Evolutionary conservation across 2,888 invertebrate species (phyloP), one percentile per base, ranked within the genome.

Genomic region (Belgica antarctica): DNA sequence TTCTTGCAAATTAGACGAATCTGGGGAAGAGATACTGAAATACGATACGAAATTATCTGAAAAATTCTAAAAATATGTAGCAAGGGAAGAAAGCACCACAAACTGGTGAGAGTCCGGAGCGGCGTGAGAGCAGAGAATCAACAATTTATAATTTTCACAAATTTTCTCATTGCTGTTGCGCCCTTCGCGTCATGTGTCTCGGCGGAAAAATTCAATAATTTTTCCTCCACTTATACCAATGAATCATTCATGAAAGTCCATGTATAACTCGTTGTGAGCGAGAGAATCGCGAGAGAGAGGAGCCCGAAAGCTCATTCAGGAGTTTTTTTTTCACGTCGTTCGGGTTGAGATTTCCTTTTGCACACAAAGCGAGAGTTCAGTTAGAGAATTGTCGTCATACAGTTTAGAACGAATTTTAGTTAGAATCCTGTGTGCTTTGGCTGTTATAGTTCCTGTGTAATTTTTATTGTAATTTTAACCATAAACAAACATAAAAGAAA

Each of bases 401-500:
- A 68, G 47, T 68, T 68, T 68, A 68, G 68, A 68, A 68, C 68
- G 68, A 68, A 57, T 68, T 68, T 68, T 68, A 68, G 68, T 68
- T 68, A 68, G 68, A 68, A 68, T 68, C 68, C 68, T 68, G 68
- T 68, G 68, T 68, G 68, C 68, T 68, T 68, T 68, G 68, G 68
- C 68, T 68, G 68, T 68, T 68, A 52, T 52, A 68, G 68, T 68
- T 68, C 68, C 68, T 68, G 68, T 57, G 52, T 68, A 46, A 68
- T 68, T 52, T 68, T 68, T 68, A 68, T 68, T 68, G 68, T 68
- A 68, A 57, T 28, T 57, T 68, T 66, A 47, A 66, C 19, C 34
- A 47, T 47, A 66, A 36, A 47, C 36, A 47, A 47, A 47, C 7
- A 28, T 5, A 47, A 66, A 65, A 65, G 17, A 46, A 66, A 66